Conservation (phyloP, 2,113 vertebrate species). For the Lampris incognitus region DNA sequence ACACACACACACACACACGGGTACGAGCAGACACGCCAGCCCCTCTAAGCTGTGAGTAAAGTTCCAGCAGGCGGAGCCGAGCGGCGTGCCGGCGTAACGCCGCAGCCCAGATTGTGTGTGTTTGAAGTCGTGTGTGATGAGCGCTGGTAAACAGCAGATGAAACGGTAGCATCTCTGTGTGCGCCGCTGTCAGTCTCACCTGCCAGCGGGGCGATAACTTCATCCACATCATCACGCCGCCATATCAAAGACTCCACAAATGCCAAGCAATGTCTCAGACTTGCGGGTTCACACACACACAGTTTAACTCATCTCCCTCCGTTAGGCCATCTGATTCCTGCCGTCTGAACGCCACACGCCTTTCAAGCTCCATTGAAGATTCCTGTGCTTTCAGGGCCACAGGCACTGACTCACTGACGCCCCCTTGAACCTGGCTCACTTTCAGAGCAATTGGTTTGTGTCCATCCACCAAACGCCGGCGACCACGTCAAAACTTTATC, state of each 20-base stretch:
- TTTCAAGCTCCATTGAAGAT: conserved; percentile 71
- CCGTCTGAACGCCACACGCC: conserved; percentile 60
- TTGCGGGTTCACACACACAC: conserved; percentile 66
- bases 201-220: conserved; percentile 77
- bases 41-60: conserved; percentile 64
- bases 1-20: conserved; percentile 18
- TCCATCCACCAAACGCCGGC: conserved; percentile 44
- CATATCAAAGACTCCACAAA: conserved; percentile 81
- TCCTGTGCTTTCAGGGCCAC: conserved; percentile 9
- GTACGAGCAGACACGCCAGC: conserved; percentile 44
- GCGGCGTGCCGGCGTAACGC: conserved; percentile 53
- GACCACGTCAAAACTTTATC: conserved; percentile 34
- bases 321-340: conserved; percentile 74
- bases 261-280: conserved; percentile 79
- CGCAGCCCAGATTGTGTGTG: conserved; percentile 68
- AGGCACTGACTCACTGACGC: conserved; percentile 45
- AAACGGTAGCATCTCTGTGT: conserved; percentile 70
- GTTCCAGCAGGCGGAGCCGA: conserved; percentile 63
- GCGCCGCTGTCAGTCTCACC: conserved; percentile 71
- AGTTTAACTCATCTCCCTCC: conserved; percentile 68
- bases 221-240: conserved; percentile 65
- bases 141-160: conserved; percentile 80
- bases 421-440: conserved; percentile 68
- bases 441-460: conserved; percentile 61
- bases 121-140: conserved; percentile 80